A percentile compares a stretch with the other conserved stretches of the same genome.
These are phyloP conservation scores for Formica exsecta DNA, from an alignment of 1,140 invertebrate genomes.

Conservation along the genomic window DNA sequence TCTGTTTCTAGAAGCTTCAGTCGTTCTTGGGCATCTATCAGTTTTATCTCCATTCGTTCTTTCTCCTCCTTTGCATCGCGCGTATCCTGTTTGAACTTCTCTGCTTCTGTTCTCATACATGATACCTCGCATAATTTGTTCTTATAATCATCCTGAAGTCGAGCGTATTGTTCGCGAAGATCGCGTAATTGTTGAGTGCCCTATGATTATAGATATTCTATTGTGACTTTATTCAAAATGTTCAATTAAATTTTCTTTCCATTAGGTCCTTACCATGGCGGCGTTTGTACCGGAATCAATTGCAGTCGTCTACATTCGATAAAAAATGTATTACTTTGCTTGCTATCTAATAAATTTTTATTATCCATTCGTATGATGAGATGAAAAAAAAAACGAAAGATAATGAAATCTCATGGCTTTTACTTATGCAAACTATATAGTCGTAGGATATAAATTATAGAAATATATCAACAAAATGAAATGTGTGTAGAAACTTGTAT, in stretches of 20 bases:
- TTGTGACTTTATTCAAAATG: constrained; percentile 2
- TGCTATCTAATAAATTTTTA: background rate
- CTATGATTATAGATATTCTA: constrained; percentile 55
- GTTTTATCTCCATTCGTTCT: constrained; percentile 86
- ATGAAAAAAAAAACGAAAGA: background rate
- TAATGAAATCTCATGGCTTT: background rate
- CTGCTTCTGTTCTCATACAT: constrained; percentile 85
- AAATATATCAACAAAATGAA: background rate
- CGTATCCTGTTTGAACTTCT: constrained; percentile 85
- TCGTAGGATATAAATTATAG: background rate
- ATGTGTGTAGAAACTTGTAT: background rate
- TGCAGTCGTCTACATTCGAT: constrained; percentile 61
- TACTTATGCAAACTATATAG: background rate
- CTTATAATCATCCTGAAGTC: constrained; percentile 88
- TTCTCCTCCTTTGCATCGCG: constrained; percentile 87
- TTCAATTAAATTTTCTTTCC: constrained; percentile 31
- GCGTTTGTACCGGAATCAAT: constrained; percentile 75
- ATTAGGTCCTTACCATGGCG: constrained; percentile 72
- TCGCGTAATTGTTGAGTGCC: constrained; percentile 84
- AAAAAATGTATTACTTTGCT: constrained; percentile 42
- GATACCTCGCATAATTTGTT: constrained; percentile 88
- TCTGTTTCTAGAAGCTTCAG: constrained; percentile 80
- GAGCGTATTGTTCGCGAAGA: constrained; percentile 87
- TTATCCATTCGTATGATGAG: background rate
- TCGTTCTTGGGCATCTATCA: constrained; percentile 86